Evolutionary conservation across 1,140 invertebrate genomes (phyloP).

Genomic region (Bombus waltoni): DNA sequence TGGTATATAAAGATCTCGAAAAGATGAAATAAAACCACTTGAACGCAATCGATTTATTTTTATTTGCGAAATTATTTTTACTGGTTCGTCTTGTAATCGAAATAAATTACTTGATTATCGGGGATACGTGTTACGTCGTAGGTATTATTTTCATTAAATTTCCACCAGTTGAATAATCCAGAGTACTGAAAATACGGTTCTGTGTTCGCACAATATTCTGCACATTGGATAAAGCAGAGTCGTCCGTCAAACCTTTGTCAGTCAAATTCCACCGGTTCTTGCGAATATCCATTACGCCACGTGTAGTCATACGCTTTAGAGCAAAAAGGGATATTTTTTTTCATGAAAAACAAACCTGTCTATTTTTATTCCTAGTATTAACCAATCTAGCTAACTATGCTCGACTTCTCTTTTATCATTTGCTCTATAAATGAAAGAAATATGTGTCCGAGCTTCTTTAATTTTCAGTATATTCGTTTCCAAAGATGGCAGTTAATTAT

Average conservation of each 20-base stretch:
- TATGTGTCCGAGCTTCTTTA: too few species aligned
- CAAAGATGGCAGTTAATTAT: too few species aligned
- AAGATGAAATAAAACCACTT: too few species aligned
- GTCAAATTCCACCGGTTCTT: not conserved
- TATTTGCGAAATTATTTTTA: not conserved
- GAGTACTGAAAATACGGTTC: not conserved
- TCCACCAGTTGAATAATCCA: not conserved
- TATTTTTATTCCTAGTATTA: not conserved
- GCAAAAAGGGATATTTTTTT: not conserved
- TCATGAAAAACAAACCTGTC: not conserved
- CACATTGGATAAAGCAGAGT: not conserved
- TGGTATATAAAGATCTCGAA: too few species aligned
- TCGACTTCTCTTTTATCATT: too few species aligned
- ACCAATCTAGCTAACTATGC: too few species aligned
- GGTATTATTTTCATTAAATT: not conserved
- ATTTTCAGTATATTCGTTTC: too few species aligned
- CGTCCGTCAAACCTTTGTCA: not conserved
- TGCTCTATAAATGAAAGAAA: too few species aligned
- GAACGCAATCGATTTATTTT: not conserved
- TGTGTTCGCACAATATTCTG: not conserved
- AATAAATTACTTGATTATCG: not conserved
- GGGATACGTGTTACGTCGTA: not conserved
- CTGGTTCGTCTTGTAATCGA: not conserved
- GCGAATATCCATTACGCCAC: not conserved
- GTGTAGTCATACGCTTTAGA: not conserved